These are phyloP conservation scores for Drosophila nasuta DNA, from an alignment of 1,140 invertebrate genomes.

Conservation along the genomic window DNA sequence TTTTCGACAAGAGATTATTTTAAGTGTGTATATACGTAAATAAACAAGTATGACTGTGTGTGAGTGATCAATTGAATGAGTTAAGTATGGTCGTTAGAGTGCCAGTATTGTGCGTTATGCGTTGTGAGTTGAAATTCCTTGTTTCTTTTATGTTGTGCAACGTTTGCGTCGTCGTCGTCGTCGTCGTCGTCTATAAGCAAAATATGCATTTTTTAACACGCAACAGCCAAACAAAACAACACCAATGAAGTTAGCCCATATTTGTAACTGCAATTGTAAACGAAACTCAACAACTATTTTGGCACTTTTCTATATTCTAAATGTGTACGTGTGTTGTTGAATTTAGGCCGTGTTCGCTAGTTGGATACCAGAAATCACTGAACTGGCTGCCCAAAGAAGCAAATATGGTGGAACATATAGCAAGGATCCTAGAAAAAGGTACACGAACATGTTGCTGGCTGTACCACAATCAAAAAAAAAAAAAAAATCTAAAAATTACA, in stretches of 20 bases:
- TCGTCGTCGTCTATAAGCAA: conserved; percentile 28
- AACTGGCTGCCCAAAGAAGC: conserved; percentile 98
- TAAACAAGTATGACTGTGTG: conserved; percentile 23
- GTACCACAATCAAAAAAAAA: conserved; percentile 70
- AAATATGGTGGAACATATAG: conserved; percentile 99
- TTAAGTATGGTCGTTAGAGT: conserved; percentile 6
- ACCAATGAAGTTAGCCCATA: conserved; percentile 35
- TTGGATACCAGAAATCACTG: conserved; percentile 99
- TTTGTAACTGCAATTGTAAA: conserved; percentile 37
- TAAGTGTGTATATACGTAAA: conserved; percentile 25
- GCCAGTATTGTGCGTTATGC: background rate
- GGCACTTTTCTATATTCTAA: conserved; percentile 66
- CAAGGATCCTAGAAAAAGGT: conserved; percentile 99
- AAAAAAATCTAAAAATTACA: conserved; percentile 54
- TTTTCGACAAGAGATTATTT: conserved; percentile 18
- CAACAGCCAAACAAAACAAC: conserved; percentile 34
- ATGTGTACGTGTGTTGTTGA: conserved; percentile 84
- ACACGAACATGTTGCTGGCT: conserved; percentile 86
- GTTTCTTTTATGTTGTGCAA: conserved; percentile 22
- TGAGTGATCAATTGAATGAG: conserved; percentile 16
- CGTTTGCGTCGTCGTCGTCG: conserved; percentile 12
- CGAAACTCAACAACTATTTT: conserved; percentile 44
- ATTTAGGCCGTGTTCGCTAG: conserved; percentile 98
- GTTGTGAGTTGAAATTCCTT: conserved; percentile 5
- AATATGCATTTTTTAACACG: conserved; percentile 23